A percentile compares a stretch with the other conserved stretches of the same genome.
These are phyloP conservation scores for Apodemus sylvaticus DNA, from an alignment of 2,113 vertebrate genomes.

Conservation along the genomic window DNA sequence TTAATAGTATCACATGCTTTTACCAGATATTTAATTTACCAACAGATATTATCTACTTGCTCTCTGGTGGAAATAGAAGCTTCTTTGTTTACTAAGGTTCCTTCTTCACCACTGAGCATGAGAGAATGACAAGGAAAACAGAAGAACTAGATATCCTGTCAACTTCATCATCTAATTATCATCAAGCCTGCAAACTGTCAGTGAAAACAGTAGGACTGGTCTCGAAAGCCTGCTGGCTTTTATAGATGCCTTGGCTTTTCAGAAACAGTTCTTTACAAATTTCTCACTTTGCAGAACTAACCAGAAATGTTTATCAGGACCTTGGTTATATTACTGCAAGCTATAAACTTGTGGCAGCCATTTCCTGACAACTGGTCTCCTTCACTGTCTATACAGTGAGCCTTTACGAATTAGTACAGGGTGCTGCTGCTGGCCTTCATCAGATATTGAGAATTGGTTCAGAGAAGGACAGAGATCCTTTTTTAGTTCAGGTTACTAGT, in stretches of 20 bases:
- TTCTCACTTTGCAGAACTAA: background rate
- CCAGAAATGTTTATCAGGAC: background rate
- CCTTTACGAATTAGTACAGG: background rate
- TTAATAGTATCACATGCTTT: background rate
- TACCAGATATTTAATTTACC: background rate
- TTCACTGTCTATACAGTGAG: background rate
- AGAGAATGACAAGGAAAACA: background rate
- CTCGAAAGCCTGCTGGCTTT: background rate
- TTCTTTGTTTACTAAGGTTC: constrained; percentile 9
- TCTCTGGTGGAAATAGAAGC: background rate
- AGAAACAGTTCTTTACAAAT: background rate
- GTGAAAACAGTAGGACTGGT: background rate
- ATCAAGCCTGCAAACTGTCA: background rate
- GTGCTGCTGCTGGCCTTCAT: background rate
- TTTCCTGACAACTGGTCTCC: background rate
- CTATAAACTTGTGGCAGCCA: background rate
- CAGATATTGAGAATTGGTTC: background rate
- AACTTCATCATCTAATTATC: background rate
- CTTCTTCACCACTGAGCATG: constrained; percentile 10
- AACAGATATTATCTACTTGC: background rate
- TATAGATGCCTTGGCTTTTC: background rate
- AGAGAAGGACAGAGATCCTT: background rate
- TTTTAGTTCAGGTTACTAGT: background rate
- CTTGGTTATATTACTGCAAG: background rate
- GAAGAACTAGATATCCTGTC: background rate